Evolutionary conservation across 2,888 invertebrate genomes (phyloP), one percentile per base, ranked within the genome.

Genomic region (Sphaerophoria taeniata): DNA sequence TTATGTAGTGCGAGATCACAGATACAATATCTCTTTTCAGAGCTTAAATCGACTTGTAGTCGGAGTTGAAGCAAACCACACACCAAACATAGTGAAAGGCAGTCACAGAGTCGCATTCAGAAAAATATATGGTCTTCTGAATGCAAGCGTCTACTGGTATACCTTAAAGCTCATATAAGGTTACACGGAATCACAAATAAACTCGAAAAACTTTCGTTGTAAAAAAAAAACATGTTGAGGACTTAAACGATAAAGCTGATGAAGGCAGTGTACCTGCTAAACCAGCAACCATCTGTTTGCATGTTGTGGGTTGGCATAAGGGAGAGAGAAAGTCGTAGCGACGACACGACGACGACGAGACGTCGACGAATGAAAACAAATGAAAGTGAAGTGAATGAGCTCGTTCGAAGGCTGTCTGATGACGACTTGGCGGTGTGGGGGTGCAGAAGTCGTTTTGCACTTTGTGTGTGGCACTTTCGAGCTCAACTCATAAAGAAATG

Each of bases 371-470:
- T 12, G 49, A 65, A 47, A 60, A 51, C 81, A 76, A 81, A 81
- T 65, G 81, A 81, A 81, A 81, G 81, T 81, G 81, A 81, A 81
- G 81, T 81, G 81, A 81, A 72, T 76, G 58, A 58, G 71, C 65
- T 56, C 16, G 71, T 60, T 56, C 16, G 61, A 4, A 14, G n/a
- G 16, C 31, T 49, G n/a, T 34, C 16, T 34, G 31, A 33, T 43
- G 43, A 31, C 6, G 9, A 24, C 43, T 61, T 24, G 24, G 39
- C 6, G 24, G 34, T 12, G 12, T 5, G 43, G 36, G 36, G 11
- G 47, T 24, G 14, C 16, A 39, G 39, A 3, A 67, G 53, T 53
- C 9, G 39, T 67, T 53, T 16, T 53, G 47, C 43, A 34, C 16
- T 60, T 60, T 65, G 39, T n/a, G n/a, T 39, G 33, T 34, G 51